These are phyloP conservation scores for Agrochola litura DNA, from an alignment of 2,888 invertebrate species.

Conservation along the genomic window DNA sequence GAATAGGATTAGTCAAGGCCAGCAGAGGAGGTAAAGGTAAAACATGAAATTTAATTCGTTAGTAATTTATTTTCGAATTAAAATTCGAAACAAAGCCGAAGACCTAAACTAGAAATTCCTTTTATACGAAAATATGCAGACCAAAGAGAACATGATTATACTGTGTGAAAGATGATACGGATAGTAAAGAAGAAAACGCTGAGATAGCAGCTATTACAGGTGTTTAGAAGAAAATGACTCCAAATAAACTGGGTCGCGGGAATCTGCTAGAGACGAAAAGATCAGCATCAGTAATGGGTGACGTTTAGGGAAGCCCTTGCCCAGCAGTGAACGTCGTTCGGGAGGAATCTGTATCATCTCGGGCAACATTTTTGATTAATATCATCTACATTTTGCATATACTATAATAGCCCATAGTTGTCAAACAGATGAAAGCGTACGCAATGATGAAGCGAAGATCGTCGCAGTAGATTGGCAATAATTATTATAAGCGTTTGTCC, in stretches of 20 bases:
- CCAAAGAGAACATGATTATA: not conserved
- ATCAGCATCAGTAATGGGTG: no score
- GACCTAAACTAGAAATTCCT: no score
- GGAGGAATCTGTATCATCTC: no score
- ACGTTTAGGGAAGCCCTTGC: fast-evolving
- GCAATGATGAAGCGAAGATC: conserved; percentile 79
- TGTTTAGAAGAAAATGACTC: not conserved
- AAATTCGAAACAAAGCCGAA: not conserved
- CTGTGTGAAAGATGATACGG: no score
- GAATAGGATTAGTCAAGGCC: no score
- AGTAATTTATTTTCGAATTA: not conserved
- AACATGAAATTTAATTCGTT: not conserved
- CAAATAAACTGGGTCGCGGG: not conserved
- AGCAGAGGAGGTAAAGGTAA: no score
- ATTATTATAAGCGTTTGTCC: conserved; percentile 74
- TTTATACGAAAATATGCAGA: fast-evolving
- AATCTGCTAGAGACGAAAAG: not conserved
- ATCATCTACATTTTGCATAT: conserved; percentile 61
- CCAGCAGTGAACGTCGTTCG: no score
- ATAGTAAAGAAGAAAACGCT: not conserved
- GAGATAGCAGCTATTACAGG: not conserved
- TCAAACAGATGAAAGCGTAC: conserved; percentile 74
- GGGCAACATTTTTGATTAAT: not conserved
- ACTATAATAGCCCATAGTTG: conserved; percentile 67
- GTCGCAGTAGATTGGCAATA: conserved; percentile 77